Evolutionary conservation across 2,888 invertebrate species (phyloP).

Genomic region (Herminia tarsipennalis): DNA sequence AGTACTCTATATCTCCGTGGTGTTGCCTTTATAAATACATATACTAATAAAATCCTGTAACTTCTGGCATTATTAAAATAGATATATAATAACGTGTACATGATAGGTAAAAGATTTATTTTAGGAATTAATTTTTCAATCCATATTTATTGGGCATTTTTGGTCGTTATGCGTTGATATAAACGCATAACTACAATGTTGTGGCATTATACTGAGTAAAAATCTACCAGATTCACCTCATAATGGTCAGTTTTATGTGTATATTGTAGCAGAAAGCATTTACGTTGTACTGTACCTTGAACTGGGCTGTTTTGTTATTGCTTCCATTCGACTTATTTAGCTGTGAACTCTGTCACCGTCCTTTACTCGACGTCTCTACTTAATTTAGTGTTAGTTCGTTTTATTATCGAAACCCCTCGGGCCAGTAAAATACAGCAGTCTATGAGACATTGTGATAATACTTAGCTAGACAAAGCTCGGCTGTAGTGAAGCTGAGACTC

Average conservation of each 20-base stretch:
- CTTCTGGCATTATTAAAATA: slow-evolving; percentile 66
- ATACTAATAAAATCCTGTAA: slow-evolving; percentile 48
- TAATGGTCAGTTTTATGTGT: slow-evolving; percentile 75
- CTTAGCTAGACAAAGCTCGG: slow-evolving; percentile 65
- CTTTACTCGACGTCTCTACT: slow-evolving; percentile 80
- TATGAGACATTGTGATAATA: slow-evolving; percentile 83
- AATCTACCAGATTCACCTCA: slow-evolving; percentile 71
- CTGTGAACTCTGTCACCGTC: slow-evolving; percentile 74
- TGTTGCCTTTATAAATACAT: slow-evolving; percentile 49
- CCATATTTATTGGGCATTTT: slow-evolving; percentile 62
- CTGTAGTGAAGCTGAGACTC: slow-evolving; percentile 40
- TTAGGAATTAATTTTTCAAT: slow-evolving; percentile 57
- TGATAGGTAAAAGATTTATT: slow-evolving; percentile 55
- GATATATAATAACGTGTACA: slow-evolving; percentile 46
- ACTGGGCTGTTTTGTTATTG: slow-evolving; percentile 69
- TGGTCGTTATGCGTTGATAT: slow-evolving; percentile 51
- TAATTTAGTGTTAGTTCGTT: slow-evolving; percentile 81
- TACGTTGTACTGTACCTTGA: slow-evolving; percentile 61
- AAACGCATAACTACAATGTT: slow-evolving; percentile 54
- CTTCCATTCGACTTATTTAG: slow-evolving; percentile 60
- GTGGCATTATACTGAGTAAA: slow-evolving; percentile 70
- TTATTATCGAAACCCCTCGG: slow-evolving; percentile 74
- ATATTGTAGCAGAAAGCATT: slow-evolving; percentile 74
- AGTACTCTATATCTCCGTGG: slow-evolving; percentile 42
- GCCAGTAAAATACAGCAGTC: slow-evolving; percentile 81